phyloP scores from a whole-genome alignment of 1,140 invertebrate species.

The Cylas formicarius region DNA sequence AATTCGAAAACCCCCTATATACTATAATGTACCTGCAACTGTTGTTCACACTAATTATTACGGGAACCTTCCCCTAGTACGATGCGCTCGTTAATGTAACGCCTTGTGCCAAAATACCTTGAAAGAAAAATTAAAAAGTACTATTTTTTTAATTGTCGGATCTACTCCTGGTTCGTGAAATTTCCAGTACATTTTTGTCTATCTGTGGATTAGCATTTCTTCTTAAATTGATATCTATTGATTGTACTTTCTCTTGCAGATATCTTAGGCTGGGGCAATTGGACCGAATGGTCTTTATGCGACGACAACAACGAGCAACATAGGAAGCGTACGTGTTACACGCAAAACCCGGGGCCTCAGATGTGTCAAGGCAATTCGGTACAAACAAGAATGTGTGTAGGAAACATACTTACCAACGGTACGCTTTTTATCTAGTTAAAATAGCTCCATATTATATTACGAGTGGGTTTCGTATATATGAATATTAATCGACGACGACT shows the following conservation, averaged over 20 bases:
- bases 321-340: conserved; percentile 54
- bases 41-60: no score
- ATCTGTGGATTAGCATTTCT: not conserved
- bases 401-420: conserved; percentile 38
- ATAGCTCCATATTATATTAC: not conserved
- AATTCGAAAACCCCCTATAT: no score
- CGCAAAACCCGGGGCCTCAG: conserved; percentile 44
- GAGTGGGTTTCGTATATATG: not conserved
- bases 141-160: no score
- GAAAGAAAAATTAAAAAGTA: no score
- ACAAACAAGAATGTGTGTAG: conserved; percentile 57
- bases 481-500: not conserved
- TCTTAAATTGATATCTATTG: not conserved
- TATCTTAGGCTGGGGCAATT: conserved; percentile 52
- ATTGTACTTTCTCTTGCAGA: conserved; percentile 37
- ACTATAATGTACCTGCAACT: no score
- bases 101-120: no score
- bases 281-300: conserved; percentile 66
- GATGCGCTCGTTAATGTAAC: no score
- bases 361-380: conserved; percentile 58
- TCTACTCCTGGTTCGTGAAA: no score
- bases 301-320: conserved; percentile 57
- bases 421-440: conserved; percentile 17
- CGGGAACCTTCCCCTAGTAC: no score
- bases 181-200: no score